phyloP scores from a whole-genome alignment of 2,113 vertebrate species.

The Variabilichromis moorii region DNA sequence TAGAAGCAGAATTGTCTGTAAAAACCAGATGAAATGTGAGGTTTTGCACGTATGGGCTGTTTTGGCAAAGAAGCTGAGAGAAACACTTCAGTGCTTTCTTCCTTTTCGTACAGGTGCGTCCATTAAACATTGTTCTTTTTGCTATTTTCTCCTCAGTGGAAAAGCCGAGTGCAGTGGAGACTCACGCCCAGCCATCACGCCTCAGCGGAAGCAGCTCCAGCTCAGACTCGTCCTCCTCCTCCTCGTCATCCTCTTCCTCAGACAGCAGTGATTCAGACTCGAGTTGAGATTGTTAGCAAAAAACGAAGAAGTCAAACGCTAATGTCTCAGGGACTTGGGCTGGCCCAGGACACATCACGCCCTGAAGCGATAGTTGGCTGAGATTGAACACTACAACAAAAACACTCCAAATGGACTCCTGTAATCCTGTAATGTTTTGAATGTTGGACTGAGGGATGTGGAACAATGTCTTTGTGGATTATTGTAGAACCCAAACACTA shows the following conservation, averaged over 20 bases:
- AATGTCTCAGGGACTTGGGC: conserved; percentile 58
- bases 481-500: conserved; percentile 39
- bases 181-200: conserved; percentile 73
- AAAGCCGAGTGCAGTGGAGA: conserved; percentile 72
- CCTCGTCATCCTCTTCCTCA: conserved; percentile 83
- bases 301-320: not conserved
- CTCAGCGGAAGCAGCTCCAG: conserved; percentile 90
- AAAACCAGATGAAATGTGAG: not conserved
- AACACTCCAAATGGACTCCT: not conserved
- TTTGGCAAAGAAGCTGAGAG: not conserved
- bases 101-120: not conserved
- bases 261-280: conserved; percentile 93
- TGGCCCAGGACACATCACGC: conserved; percentile 39
- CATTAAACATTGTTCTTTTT: not conserved
- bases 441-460: conserved; percentile 28
- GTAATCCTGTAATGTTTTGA: not conserved
- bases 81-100: not conserved
- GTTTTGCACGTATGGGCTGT: not conserved
- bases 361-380: conserved; percentile 38
- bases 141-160: conserved; percentile 58
- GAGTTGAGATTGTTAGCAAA: conserved; percentile 61
- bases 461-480: conserved; percentile 15
- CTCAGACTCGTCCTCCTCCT: conserved; percentile 78
- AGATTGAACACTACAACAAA: not conserved
- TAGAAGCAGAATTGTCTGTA: not conserved